Base-by-base conservation (phyloP, 2,113 vertebrate genomes). In the Leiothrix lutea region DNA sequence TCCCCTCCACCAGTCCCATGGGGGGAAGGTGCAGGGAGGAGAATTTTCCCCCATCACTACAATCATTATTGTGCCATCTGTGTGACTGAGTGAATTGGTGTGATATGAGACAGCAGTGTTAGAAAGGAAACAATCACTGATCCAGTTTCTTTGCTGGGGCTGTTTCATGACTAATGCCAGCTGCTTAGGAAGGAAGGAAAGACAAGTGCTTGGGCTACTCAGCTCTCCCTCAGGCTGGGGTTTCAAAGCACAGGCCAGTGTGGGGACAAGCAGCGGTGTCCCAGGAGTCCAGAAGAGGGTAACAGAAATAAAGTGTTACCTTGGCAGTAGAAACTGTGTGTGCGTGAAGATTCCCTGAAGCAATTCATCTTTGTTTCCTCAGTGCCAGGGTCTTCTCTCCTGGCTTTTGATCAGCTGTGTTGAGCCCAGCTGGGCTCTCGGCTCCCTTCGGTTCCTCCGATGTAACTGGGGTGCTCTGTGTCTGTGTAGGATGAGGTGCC, bases 401-500 rank as follows among this genome's bases (percentile, higher is more conserved):
- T 57, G 69, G 18, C 35, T 78, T 90, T 80, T 65, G 17, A n/a
- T 80, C 14, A 92, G 80, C 33, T 2, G 5, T 86, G 71, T 14
- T 79, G 36, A 67, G 35, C 14, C 35, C 23, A 80, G 50, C 35
- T 42, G 44, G 38, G 3, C n/a, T 70, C 29, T 66, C 0, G 0
- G 8, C 31, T 57, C 65, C 19, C 31, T 4, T 1, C 5, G 3
- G 42, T 66, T 79, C 57, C 38, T 73, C 24, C 60, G 56, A 26
- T 1, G 3, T 38, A 47, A 50, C 35, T 0, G 0, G 42, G 64
- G 14, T 73, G 22, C 36, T 72, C n/a, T 23, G 14, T 2, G 4
- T 31, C 36, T 3, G 0, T 51, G 26, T 36, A 36, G 87, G 21
- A n/a, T 17, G 36, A 53, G 36, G 28, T 47, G n/a, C 54, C 47